Evolutionary conservation across 2,888 invertebrate species (phyloP).

Genomic region (Catocala sponsa): DNA sequence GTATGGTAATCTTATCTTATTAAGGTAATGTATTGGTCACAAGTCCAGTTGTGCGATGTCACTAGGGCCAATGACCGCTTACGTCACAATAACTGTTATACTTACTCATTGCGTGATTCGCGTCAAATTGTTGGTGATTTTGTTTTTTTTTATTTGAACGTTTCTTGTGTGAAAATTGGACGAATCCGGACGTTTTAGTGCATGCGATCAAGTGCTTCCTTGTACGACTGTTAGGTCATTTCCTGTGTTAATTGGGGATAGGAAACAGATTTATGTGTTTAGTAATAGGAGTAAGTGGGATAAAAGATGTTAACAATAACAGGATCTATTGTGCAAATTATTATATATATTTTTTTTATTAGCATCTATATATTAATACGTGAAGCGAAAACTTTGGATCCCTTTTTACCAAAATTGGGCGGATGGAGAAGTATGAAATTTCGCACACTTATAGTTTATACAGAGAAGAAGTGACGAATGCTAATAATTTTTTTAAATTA

Average conservation of each 20-base stretch:
- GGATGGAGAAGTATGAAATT: too few relatives aligned
- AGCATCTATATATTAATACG: too few relatives aligned
- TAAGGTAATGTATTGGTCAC: slow-evolving; percentile 22
- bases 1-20: slow-evolving; percentile 38
- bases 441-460: too few relatives aligned
- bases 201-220: neutral
- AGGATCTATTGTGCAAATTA: too few relatives aligned
- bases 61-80: slow-evolving; percentile 38
- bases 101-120: slow-evolving; percentile 45
- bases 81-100: slow-evolving; percentile 48
- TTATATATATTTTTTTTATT: too few relatives aligned
- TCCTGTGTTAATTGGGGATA: slow-evolving; percentile 7
- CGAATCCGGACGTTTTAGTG: neutral
- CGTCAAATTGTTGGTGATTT: slow-evolving; percentile 46
- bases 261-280: too few relatives aligned
- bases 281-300: too few relatives aligned
- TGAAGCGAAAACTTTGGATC: too few relatives aligned
- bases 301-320: too few relatives aligned
- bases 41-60: slow-evolving; percentile 42
- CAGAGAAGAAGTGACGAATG: too few relatives aligned
- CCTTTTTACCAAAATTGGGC: too few relatives aligned
- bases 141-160: slow-evolving; percentile 32
- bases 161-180: slow-evolving; percentile 13
- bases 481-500: too few relatives aligned
- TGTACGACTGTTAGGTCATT: slow-evolving; percentile 1